Evolutionary conservation across 2,113 vertebrate species (phyloP), one percentile per base, ranked within the genome.

Genomic region (Corynorhinus townsendii): DNA sequence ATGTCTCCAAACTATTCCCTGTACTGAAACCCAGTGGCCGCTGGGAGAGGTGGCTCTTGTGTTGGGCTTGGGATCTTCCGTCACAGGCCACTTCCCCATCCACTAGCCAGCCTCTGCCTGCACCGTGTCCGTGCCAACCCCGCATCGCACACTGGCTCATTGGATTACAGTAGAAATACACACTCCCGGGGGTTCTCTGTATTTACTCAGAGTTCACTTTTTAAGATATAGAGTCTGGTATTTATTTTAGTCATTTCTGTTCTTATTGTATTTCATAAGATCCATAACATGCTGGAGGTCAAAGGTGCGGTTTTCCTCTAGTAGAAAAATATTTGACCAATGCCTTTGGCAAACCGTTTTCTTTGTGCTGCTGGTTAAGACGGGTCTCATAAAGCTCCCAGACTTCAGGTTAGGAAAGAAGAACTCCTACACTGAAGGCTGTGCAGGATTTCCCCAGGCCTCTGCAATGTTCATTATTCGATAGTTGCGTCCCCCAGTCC

Each of bases 201-300:
- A 93, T 89, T 79, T 94, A 73, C 40, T 93, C 35, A 52, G 75
- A 84, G 76, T 93, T 91, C 38, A 73, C 4, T 83, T 94, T 92
- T 95, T 40, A 85, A 93, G 75, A 26, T 43, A 52, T 3, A 69
- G 35, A 75, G 54, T 52, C 15, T 77, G 49, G 8, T 71, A 24
- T 54, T 73, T 84, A 17, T 80, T 91, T 91, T 84, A 91, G 40
- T 91, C 38, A 81, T 93, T 72, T 93, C 40, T 91, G 17, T 72
- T 95, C 64, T 81, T 89, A 85, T 2, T 1, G 0, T 96, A 95
- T 89, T 94, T 96, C 43, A 71, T 84, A 95, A 77, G 91, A 91
- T 80, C 69, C 40, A 97, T 94, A 93, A 89, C 91, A 94, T 49
- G 38, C 52, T 47, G 12, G 28, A 93, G 64, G 92, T 93, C 76